These are phyloP conservation scores for Caradrina kadenii DNA, from an alignment of 2,888 invertebrate species.

Conservation along the genomic window DNA sequence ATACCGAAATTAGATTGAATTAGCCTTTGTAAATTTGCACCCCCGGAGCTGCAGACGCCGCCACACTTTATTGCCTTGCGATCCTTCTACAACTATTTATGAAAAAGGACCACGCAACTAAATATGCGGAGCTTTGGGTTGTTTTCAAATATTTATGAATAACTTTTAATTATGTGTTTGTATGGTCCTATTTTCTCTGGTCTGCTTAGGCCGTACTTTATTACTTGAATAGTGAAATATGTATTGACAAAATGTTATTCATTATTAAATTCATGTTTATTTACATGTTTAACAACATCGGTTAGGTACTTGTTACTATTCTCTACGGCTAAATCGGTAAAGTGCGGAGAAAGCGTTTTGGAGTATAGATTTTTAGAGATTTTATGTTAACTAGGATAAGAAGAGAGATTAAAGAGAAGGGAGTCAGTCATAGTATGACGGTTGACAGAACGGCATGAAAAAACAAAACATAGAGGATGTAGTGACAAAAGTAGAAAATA, in stretches of 20 bases:
- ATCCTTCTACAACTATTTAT: conserved; percentile 34
- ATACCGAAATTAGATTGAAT: neutral
- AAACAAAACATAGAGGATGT: too few species aligned
- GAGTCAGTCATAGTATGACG: too few species aligned
- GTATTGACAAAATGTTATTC: neutral
- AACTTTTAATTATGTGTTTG: neutral
- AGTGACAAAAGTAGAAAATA: too few species aligned
- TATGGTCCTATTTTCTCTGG: neutral
- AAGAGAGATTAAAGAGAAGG: too few species aligned
- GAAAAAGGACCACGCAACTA: neutral
- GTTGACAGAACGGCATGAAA: too few species aligned
- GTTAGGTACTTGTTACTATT: neutral
- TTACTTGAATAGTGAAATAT: neutral
- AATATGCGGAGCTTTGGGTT: neutral
- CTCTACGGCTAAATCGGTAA: neutral
- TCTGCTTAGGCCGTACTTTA: too few species aligned
- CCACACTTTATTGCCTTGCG: conserved; percentile 25
- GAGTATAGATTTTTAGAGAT: too few species aligned
- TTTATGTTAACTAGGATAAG: too few species aligned
- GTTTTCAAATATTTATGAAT: neutral
- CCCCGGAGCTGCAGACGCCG: conserved; percentile 1
- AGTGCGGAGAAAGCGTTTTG: too few species aligned
- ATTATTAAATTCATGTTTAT: too few species aligned
- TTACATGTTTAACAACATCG: neutral
- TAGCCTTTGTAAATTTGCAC: conserved; percentile 10